Evolutionary conservation across 2,888 invertebrate species (phyloP), one percentile per base, ranked within the genome.

Genomic region (Cremastinae sp.): DNA sequence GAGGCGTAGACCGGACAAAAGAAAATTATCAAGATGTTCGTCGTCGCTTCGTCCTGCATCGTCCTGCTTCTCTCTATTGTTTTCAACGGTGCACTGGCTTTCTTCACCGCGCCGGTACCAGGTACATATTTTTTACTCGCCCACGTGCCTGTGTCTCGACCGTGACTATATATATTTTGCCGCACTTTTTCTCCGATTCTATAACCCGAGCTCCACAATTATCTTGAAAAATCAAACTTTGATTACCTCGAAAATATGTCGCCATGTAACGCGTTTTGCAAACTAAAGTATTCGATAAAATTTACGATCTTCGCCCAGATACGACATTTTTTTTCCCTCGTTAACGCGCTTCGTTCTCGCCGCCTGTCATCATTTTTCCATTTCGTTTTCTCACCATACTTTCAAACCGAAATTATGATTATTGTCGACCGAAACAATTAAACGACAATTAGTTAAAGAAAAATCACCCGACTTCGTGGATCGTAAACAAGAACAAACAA

Each of bases 41-140:
- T 83, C 22, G 75, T 84, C 45, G 85, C 82, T 58, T 86, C 86
- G 82, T 85, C 84, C 36, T 79, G 84, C 66, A 80, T 85, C 78
- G 73, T 85, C 71, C 72, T 87, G 62, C 65, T 86, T 58, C 82
- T 85, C 54, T 78, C 86, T 76, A 68, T 84, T 28, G 59, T 87
- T 64, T 74, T 86, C 71, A 81, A 82, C 53, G 84, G 84, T 10
- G 84, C 83, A 70, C 84, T 85, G 68, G 86, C 86, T 20, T 85
- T 87, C 65, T 82, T 87, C 78, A 81, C 84, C 10, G 82, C 82
- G 7, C 85, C 87, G 28, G 66, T 81, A 75, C 79, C 84, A 85
- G 86, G 86, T 86, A 83, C 45, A 20, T 10, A 43, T 74, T 65
- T 58, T 58, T 8, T 34, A 28, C 28, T 28, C 28, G 5, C 47